These are phyloP conservation scores for Hyperoplus immaculatus DNA, from an alignment of 2,797 vertebrate species.

Conservation along the genomic window DNA sequence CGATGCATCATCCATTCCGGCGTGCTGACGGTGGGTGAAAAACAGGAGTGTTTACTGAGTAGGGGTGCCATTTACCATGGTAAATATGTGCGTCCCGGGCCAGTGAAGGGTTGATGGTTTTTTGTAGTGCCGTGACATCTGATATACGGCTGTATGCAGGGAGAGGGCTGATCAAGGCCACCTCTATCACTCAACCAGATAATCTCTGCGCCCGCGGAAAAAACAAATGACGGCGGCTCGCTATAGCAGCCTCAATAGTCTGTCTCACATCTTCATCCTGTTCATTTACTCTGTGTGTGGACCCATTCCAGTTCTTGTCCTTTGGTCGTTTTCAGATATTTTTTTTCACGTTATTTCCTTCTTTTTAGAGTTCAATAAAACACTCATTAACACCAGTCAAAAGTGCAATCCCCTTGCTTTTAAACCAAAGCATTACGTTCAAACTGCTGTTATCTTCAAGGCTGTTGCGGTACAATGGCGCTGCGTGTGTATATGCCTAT, in stretches of 20 bases:
- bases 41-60: slow-evolving; percentile 77
- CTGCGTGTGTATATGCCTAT: background rate
- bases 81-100: slow-evolving; percentile 80
- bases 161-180: slow-evolving; percentile 81
- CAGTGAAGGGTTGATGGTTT: slow-evolving; percentile 77
- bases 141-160: slow-evolving; percentile 76
- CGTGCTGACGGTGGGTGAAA: slow-evolving; percentile 65
- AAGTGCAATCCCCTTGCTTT: slow-evolving; percentile 17
- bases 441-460: slow-evolving; percentile 25
- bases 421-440: slow-evolving; percentile 30
- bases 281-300: slow-evolving; percentile 49
- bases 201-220: slow-evolving; percentile 73
- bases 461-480: slow-evolving; percentile 3
- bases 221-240: slow-evolving; percentile 75
- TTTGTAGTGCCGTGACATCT: slow-evolving; percentile 74
- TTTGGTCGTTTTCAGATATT: slow-evolving; percentile 3
- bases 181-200: slow-evolving; percentile 84
- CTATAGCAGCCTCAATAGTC: slow-evolving; percentile 53
- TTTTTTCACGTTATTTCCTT: too few species aligned
- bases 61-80: slow-evolving; percentile 77
- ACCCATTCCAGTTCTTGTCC: slow-evolving; percentile 24
- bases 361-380: background rate
- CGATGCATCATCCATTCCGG: slow-evolving; percentile 60
- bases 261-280: slow-evolving; percentile 75
- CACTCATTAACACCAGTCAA: slow-evolving; percentile 16